Conservation (phyloP, 2,888 invertebrate genomes). For the Meta bourneti region DNA sequence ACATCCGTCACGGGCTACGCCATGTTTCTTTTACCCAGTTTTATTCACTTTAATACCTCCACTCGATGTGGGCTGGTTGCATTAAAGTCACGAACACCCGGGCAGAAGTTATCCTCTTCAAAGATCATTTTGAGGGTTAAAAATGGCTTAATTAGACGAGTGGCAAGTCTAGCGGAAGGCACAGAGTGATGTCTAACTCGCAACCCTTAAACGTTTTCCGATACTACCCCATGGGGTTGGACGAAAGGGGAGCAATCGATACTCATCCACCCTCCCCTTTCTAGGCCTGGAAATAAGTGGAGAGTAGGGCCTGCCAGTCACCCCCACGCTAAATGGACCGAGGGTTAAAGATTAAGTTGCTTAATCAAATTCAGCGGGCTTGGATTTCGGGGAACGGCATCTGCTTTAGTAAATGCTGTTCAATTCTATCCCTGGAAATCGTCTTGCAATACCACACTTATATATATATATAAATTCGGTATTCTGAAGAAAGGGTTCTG, state of each 20-base stretch:
- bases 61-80: background rate
- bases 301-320: conserved; percentile 29
- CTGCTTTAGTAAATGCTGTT: conserved; percentile 4
- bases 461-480: background rate
- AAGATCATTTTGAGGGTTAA: conserved; percentile 47
- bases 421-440: background rate
- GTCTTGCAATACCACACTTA: background rate
- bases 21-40: background rate
- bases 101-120: conserved; percentile 16
- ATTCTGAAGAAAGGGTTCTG: conserved; percentile 3
- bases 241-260: conserved; percentile 35
- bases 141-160: conserved; percentile 64
- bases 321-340: conserved; percentile 56
- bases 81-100: background rate
- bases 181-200: conserved; percentile 61
- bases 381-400: conserved; percentile 15
- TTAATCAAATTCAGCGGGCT: conserved; percentile 66
- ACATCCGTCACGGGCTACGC: background rate
- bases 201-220: conserved; percentile 69
- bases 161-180: conserved; percentile 35
- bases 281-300: conserved; percentile 28
- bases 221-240: conserved; percentile 41
- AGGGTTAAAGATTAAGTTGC: conserved; percentile 71
- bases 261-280: conserved; percentile 6
- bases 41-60: too few relatives aligned